Base-by-base conservation (phyloP, 2,113 vertebrate species). In the Zonotrichia leucophrys region DNA sequence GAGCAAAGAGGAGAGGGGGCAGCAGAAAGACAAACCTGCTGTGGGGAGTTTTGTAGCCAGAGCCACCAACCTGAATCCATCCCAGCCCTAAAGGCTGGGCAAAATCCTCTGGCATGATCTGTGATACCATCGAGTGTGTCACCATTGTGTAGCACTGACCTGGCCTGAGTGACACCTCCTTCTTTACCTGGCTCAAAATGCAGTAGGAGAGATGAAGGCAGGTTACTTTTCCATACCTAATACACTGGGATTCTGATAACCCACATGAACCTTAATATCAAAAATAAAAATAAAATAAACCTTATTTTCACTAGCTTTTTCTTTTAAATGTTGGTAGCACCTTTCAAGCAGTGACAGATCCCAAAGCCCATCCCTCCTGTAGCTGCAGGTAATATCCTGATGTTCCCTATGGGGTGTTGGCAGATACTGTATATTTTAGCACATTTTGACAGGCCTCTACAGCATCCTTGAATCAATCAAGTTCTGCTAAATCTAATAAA, bases 381-480 rank as follows among this genome's bases (percentile, higher is more conserved):
- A 83, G 92, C 92, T 96, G 60, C 96, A 96, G 94, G 93, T 97
- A 92, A 94, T 77, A 94, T 95, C 90, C 77, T 94, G 80, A 94
- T 94, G 87, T 92, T 95, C 63, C 46, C 66, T 68, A 28, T 69
- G 79, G 77, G 76, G 94, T 96, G 89, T 95, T 97, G 94, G 81
- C 92, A 97, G 83, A 37, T 94, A 74, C 70, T 87, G 89, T 92
- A 95, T 95, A 94, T 94, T 97, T 97, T 97, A 97, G 72, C 96
- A 96, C 94, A 79, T 97, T 96, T 77, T 96, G 85, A 96, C 93
- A 94, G 70, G 85, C 44, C 83, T 94, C 82, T 86, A 90, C 49
- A 89, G 87, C 72, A 81, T 80, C 69, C 87, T 58, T 89, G 74
- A 96, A 87, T 96, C 95, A 97, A 85, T 97, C 94, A 92, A 85